Base-by-base conservation (phyloP, 2,888 invertebrate species). In the Octonoba sinensis region DNA sequence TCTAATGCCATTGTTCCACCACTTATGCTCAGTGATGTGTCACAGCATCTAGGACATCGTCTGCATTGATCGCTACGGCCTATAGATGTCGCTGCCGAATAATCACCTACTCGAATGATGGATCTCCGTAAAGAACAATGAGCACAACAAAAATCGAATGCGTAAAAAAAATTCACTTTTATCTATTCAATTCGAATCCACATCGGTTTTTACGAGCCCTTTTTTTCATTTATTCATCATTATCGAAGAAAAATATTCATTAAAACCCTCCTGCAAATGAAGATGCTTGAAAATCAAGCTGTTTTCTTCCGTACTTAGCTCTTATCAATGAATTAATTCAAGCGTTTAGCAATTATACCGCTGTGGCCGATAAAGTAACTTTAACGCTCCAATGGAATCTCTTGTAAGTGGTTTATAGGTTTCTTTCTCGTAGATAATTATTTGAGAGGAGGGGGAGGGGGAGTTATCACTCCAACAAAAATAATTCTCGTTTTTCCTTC, bases 271-370 rank as follows among this genome's bases (percentile, higher is more conserved):
- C 64, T 73, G 69, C 74, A 75, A 82, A 82, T 75, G 75, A 82
- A 82, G 81, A 67, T 62, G 81, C 70, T 54, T 13, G 47, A 51
- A 60, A 67, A 18, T 64, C 74, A 82, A 74, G 74, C 75, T 75
- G 81, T 64, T 78, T 71, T 65, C 56, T 59, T 16, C 57, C 62
- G 54, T 18, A 46, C 73, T 73, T 36, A 56, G 51, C 20, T 64
- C 74, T 75, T 82, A 82, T 82, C 81, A 75, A 82, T 82, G 81
- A 82, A 74, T 75, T 74, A 82, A 82, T 75, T 82, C 70, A 82
- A 70, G 81, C 81, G 81, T 75, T 75, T 75, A 75, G 73, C 73
- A 82, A 82, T 82, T 82, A 82, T 74, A 70, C 49, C 65, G 81
- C 24, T 64, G 74, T 81, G 65, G 70, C 49, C 65, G 81, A 82